Evolutionary conservation across 2,113 vertebrate species (phyloP).

Genomic region (Ochotona curzoniae): DNA sequence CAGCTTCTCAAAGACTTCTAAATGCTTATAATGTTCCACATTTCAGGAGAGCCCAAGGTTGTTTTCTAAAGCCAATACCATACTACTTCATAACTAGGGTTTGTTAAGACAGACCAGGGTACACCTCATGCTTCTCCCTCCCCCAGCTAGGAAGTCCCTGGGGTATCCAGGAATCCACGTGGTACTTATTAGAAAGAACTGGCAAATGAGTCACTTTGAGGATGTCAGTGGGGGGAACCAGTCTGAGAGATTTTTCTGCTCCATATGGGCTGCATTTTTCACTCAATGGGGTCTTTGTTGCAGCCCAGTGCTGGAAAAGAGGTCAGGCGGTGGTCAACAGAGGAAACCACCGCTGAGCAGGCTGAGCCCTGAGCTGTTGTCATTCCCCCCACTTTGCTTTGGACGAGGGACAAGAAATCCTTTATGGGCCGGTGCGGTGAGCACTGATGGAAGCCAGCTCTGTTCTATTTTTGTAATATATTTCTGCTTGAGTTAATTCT

Average conservation of each 20-base stretch:
- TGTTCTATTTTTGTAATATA: constrained; percentile 79
- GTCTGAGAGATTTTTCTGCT: constrained; percentile 53
- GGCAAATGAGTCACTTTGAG: constrained; percentile 59
- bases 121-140: too few species aligned
- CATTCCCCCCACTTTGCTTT: neutral
- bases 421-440: constrained; percentile 77
- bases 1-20: neutral
- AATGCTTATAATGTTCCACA: neutral
- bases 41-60: neutral
- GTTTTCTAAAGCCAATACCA: neutral
- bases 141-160: constrained; percentile 27
- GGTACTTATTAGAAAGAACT: constrained; percentile 63
- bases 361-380: constrained; percentile 62
- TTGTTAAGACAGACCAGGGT: neutral
- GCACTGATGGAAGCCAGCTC: constrained; percentile 86
- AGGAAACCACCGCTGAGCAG: constrained; percentile 59
- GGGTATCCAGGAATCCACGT: constrained; percentile 35
- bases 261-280: constrained; percentile 33
- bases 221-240: constrained; percentile 43
- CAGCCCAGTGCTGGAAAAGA: neutral
- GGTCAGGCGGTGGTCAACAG: constrained; percentile 69
- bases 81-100: neutral
- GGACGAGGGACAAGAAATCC: constrained; percentile 80
- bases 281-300: constrained; percentile 75
- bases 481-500: constrained; percentile 84